Base-by-base conservation (phyloP, 1,140 invertebrate species). In the Dinoponera quadriceps region DNA sequence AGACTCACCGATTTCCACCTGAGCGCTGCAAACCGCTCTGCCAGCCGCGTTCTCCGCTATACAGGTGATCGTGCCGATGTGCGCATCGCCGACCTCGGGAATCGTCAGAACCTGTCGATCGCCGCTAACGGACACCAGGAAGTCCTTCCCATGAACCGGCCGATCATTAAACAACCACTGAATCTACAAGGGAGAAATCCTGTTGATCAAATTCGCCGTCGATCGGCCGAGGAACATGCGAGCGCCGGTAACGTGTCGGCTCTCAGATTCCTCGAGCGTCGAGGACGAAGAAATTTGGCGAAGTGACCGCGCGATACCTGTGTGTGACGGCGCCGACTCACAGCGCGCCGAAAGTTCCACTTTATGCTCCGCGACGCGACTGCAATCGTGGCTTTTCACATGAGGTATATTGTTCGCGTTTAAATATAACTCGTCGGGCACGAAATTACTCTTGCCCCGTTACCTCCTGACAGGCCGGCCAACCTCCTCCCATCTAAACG, bases 41-140 rank as follows among this genome's bases (percentile, higher is more conserved):
- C 97, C 97, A 44, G 94, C 95, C 85, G 96, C 94, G 89, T 97
- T 97, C 93, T 97, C 97, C 5, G 97, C 97, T 22, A 97, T 94
- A 86, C 96, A 97, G 44, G 96, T 96, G 73, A 97, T 95, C 75
- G 95, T 95, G 54, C 97, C 97, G 49, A 94, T 93, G 62, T 96
- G 95, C 87, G 96, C 95, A 89, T 95, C 94, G 59, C 91, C 93
- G 11, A 95, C 90, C 85, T 95, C 93, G 48, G 95, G 95, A 73
- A 97, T 96, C 77, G 95, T 95, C 49, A 98, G 91, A 22, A 96
- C 95, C 91, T 98, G 96, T 22, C 95, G 94, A 89, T 97, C 95
- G 0, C 96, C 97, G 83, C 96, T 97, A 29, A 96, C 96, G 2
- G 95, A 96, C 18, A 96, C 95, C 18, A 96, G 92, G 89, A 97